A percentile compares a stretch with the other conserved stretches of the same genome.
Conservation (phyloP, 2,888 invertebrate genomes). For the Leucophenga maculata region DNA sequence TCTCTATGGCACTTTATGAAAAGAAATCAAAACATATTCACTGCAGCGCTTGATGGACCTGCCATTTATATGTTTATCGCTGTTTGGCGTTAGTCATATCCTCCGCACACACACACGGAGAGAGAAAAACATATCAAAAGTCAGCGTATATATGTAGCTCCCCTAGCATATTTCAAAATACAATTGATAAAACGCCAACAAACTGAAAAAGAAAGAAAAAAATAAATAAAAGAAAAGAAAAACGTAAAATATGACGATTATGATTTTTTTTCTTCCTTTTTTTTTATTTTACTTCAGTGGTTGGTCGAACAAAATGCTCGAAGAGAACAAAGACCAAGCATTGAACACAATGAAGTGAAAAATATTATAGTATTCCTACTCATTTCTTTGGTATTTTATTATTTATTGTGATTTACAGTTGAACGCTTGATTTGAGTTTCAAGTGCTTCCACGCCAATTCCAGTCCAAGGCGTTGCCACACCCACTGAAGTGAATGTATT, state of each 20-base stretch:
- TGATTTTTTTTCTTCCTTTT: no score
- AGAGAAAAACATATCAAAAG: neutral
- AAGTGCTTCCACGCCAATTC: slow-evolving; percentile 65
- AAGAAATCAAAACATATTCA: slow-evolving; percentile 23
- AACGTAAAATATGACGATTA: neutral
- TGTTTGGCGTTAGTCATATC: neutral
- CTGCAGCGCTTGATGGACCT: slow-evolving; percentile 15
- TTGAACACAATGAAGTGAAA: slow-evolving; percentile 61
- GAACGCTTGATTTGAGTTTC: slow-evolving; percentile 71
- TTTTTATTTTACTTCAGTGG: slow-evolving; percentile 17
- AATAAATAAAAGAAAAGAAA: neutral
- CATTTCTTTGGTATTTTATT: slow-evolving; percentile 53
- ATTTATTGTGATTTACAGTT: slow-evolving; percentile 71
- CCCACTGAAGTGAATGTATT: neutral
- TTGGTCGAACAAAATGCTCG: neutral
- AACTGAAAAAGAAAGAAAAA: neutral
- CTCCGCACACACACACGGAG: neutral
- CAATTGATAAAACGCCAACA: slow-evolving; percentile 17
- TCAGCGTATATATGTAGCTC: no score
- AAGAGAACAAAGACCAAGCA: no score
- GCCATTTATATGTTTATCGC: slow-evolving; percentile 20
- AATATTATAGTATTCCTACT: slow-evolving; percentile 51
- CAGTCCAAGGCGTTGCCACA: slow-evolving; percentile 10
- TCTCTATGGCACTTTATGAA: neutral
- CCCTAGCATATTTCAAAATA: neutral